Conservation (phyloP, 2,888 invertebrate genomes). For the Eupelmus urozonus region DNA sequence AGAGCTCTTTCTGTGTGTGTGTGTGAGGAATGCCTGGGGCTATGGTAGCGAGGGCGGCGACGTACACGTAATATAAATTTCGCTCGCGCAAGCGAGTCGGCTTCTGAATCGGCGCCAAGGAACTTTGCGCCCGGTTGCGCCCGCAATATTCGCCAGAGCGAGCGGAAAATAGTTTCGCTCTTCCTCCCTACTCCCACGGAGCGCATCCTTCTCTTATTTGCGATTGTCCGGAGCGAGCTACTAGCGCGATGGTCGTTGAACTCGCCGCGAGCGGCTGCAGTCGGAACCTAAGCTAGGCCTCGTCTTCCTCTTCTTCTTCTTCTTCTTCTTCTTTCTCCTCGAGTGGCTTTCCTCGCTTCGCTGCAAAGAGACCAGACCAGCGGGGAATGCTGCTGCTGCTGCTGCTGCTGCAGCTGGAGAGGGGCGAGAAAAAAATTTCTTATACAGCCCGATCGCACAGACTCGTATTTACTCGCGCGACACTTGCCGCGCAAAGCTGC, state of each 20-base stretch:
- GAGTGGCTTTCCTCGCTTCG: slow-evolving; percentile 16
- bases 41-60: neutral
- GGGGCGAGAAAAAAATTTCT: no score
- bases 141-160: slow-evolving; percentile 35
- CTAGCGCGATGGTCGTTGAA: slow-evolving; percentile 45
- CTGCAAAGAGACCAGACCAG: neutral
- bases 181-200: slow-evolving; percentile 2
- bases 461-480: no score
- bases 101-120: slow-evolving; percentile 50
- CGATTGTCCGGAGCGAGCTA: slow-evolving; percentile 43
- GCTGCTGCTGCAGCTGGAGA: no score
- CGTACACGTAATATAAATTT: slow-evolving; percentile 26
- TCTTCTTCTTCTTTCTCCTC: neutral
- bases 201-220: slow-evolving; percentile 39
- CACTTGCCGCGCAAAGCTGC: no score
- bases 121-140: slow-evolving; percentile 44
- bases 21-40: neutral
- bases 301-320: neutral
- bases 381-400: no score
- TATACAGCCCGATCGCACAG: no score
- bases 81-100: slow-evolving; percentile 26
- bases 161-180: slow-evolving; percentile 47
- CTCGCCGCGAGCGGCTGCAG: neutral
- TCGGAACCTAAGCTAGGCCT: slow-evolving; percentile 1
- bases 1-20: neutral